Conservation (phyloP, 2,113 vertebrate genomes). For the Urocolius indicus region DNA sequence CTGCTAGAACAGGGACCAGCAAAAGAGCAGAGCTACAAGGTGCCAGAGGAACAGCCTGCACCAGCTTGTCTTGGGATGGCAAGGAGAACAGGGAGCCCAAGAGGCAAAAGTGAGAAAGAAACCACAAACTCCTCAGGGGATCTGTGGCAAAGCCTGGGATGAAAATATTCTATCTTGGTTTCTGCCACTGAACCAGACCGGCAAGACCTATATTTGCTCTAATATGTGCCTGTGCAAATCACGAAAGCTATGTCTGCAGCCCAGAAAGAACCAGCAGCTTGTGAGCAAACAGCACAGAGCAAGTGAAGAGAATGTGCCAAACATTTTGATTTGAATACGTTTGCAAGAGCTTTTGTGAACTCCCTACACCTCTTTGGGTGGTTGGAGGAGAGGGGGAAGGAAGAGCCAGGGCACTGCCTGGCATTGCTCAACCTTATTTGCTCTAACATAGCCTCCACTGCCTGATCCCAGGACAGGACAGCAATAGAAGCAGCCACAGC, state of each 20-base stretch:
- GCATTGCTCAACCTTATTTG: background rate
- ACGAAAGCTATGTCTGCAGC: background rate
- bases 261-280: background rate
- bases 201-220: background rate
- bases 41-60: background rate
- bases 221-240: background rate
- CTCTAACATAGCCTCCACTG: background rate
- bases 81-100: background rate
- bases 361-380: rapidly evolving
- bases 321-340: rapidly evolving
- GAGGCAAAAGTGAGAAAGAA: background rate
- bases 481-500: background rate
- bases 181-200: background rate
- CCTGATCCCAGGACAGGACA: background rate
- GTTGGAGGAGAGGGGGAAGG: background rate
- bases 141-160: background rate
- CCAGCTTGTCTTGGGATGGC: rapidly evolving
- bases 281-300: background rate
- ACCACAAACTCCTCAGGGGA: background rate
- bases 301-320: background rate
- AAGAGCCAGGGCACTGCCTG: rapidly evolving
- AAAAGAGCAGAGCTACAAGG: background rate
- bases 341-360: background rate
- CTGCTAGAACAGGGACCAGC: background rate
- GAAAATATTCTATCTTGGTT: background rate